Conservation (phyloP, 2,797 vertebrate genomes). For the Pteronotus mesoamericanus region DNA sequence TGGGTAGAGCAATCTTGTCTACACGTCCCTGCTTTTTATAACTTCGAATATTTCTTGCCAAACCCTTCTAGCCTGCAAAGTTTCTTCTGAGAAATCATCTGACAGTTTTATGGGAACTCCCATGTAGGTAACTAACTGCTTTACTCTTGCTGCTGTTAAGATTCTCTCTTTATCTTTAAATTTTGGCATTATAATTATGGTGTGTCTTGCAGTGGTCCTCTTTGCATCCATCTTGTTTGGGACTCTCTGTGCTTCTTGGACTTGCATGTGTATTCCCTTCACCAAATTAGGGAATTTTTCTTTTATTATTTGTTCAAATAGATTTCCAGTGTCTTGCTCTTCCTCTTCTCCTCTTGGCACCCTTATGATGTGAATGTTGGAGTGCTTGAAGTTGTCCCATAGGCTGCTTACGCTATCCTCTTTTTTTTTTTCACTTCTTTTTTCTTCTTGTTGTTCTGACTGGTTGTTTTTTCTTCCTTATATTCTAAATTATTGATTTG, state of each 20-base stretch:
- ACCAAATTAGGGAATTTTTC: neutral
- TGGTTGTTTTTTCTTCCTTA: neutral
- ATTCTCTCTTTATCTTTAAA: neutral
- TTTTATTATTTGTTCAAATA: neutral
- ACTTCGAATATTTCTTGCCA: neutral
- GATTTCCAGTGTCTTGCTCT: neutral
- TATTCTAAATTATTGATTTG: neutral
- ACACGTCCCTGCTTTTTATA: neutral
- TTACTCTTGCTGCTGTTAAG: neutral
- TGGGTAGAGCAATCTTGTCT: neutral
- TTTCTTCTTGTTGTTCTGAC: neutral
- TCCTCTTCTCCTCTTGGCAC: too few species aligned
- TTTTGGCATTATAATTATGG: neutral
- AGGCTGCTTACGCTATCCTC: neutral
- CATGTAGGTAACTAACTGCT: neutral
- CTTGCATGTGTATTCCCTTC: neutral
- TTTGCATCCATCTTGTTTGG: neutral
- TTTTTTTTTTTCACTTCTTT: neutral
- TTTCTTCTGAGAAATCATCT: neutral
- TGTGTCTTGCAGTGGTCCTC: neutral
- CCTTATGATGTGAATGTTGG: neutral
- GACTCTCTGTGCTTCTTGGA: neutral
- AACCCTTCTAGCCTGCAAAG: neutral
- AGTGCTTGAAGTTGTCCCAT: too few species aligned
- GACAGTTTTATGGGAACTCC: neutral